Percentiles rank a stretch among this genome's conserved stretches.
These are phyloP conservation scores for Falco novaeseelandiae DNA, from an alignment of 2,797 vertebrate genomes.

Conservation along the genomic window DNA sequence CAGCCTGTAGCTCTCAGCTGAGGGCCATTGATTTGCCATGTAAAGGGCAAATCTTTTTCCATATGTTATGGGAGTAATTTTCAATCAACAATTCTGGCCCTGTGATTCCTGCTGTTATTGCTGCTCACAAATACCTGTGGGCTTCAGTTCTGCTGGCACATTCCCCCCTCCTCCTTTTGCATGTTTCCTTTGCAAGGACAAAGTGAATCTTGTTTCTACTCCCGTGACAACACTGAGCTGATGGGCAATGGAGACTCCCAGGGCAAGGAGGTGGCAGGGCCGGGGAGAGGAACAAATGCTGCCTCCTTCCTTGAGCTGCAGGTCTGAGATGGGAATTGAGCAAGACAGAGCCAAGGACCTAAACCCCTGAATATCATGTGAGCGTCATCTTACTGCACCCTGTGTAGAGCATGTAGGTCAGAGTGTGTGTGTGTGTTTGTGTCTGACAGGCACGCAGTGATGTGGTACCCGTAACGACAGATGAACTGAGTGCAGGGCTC, in stretches of 20 bases:
- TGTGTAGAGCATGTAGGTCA: not conserved
- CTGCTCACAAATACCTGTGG: not conserved
- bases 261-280: not conserved
- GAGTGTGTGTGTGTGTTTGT: rapidly evolving
- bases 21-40: slow-evolving; percentile 58
- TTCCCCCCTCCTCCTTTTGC: not conserved
- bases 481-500: not conserved
- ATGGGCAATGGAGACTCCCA: not conserved
- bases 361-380: not conserved
- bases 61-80: slow-evolving; percentile 27
- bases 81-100: not conserved
- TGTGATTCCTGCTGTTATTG: not conserved
- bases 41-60: slow-evolving; percentile 60
- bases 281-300: not conserved
- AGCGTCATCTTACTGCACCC: not conserved
- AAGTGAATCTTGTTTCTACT: not conserved
- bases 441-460: not conserved
- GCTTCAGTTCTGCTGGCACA: not conserved
- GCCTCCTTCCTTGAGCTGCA: not conserved
- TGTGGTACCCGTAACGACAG: not conserved
- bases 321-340: not conserved
- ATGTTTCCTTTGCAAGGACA: not conserved
- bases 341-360: not conserved
- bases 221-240: not conserved
- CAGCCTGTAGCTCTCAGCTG: slow-evolving; percentile 45